phyloP scores from a whole-genome alignment of 2,113 vertebrate species.

The Antennarius striatus region DNA sequence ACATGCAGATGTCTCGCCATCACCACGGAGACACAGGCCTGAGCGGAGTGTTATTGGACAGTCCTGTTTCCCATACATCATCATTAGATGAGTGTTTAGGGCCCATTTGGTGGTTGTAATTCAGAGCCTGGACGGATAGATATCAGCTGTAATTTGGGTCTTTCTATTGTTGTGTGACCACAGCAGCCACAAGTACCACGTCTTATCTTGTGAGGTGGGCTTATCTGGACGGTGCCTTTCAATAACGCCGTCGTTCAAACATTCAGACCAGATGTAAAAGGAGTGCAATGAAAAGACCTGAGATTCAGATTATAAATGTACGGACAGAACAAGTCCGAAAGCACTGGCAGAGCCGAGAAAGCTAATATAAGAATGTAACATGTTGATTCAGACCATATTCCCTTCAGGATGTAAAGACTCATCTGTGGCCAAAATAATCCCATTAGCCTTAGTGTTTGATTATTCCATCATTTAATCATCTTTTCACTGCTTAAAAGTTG shows the following conservation, averaged over 20 bases:
- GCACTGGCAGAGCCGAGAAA: no score
- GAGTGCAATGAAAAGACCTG: no score
- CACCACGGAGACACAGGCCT: constrained; percentile 82
- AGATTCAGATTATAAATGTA: no score
- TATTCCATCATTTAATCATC: no score
- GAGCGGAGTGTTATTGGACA: constrained; percentile 71
- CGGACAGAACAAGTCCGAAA: no score
- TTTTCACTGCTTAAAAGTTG: no score
- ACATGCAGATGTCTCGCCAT: constrained; percentile 89
- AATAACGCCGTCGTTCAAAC: neutral
- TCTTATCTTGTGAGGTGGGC: constrained; percentile 83
- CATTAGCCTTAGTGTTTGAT: no score
- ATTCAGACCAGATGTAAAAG: neutral
- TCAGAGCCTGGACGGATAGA: constrained; percentile 71
- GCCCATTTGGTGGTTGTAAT: constrained; percentile 84
- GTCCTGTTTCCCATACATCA: constrained; percentile 88
- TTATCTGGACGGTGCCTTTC: constrained; percentile 67
- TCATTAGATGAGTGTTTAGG: constrained; percentile 88
- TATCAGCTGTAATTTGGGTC: constrained; percentile 75
- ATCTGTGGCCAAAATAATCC: no score
- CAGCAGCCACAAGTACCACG: constrained; percentile 47
- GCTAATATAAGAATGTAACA: no score
- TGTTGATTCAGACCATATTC: no score
- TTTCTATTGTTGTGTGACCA: constrained; percentile 79
- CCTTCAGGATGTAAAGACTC: no score